Conservation (phyloP, 2,113 vertebrate genomes). For the Cyprinodon variegatus region DNA sequence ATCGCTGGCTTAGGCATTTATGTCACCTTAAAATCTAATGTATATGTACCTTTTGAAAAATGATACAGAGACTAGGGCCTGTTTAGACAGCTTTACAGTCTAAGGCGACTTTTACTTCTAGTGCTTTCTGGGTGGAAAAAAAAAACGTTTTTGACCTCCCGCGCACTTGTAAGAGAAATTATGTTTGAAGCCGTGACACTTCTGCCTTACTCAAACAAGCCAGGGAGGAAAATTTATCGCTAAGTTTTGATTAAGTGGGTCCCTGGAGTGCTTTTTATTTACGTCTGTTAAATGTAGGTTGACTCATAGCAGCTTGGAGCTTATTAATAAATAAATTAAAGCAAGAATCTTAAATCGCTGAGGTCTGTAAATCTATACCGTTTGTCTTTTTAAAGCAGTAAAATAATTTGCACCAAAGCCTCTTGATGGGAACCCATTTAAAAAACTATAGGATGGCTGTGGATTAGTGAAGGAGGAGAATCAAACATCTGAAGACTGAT, state of each 20-base stretch:
- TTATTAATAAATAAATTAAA: neutral
- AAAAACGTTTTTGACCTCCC: slow-evolving; percentile 35
- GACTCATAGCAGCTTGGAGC: neutral
- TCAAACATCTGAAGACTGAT: neutral
- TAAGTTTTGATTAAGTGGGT: neutral
- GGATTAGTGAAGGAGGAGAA: neutral
- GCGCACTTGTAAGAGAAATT: slow-evolving; percentile 17
- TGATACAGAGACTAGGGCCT: slow-evolving; percentile 11
- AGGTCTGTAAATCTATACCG: neutral
- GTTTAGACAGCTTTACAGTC: slow-evolving; percentile 8
- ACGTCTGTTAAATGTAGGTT: neutral
- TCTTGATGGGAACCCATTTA: neutral
- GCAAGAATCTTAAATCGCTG: neutral
- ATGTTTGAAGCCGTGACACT: slow-evolving; percentile 12
- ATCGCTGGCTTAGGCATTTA: slow-evolving; percentile 34
- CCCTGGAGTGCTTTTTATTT: slow-evolving; percentile 16
- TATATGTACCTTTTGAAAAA: slow-evolving; percentile 39
- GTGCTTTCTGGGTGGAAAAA: neutral
- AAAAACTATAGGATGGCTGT: neutral
- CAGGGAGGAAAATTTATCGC: slow-evolving; percentile 16
- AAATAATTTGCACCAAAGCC: neutral
- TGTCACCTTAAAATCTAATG: slow-evolving; percentile 36
- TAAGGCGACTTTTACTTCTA: slow-evolving; percentile 20
- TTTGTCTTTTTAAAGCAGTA: neutral
- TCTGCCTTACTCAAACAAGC: slow-evolving; percentile 40